Percentiles rank a stretch among this genome's conserved stretches.
These are phyloP conservation scores for Tricholauxania praeusta DNA, from an alignment of 2,888 invertebrate species.

Conservation along the genomic window DNA sequence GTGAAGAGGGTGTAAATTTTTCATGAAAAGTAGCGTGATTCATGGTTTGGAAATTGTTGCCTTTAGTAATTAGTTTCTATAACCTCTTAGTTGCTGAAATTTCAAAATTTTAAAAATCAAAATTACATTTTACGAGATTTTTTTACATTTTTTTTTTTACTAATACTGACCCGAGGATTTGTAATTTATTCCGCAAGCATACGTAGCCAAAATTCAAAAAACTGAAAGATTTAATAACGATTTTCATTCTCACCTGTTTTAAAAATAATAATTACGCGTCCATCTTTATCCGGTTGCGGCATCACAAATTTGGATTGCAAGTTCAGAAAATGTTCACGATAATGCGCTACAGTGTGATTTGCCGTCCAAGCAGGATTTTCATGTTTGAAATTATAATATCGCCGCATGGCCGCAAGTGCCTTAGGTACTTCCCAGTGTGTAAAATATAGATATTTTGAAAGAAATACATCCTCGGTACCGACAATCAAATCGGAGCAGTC, in stretches of 20 bases:
- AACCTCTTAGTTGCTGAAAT: too few species aligned
- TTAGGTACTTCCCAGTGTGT: conserved; percentile 57
- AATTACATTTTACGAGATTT: too few species aligned
- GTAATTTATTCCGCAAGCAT: too few species aligned
- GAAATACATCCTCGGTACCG: conserved; percentile 58
- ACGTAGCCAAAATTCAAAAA: too few species aligned
- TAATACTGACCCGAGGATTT: too few species aligned
- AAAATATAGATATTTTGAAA: conserved; percentile 59
- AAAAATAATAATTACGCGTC: conserved; percentile 57
- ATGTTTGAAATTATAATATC: conserved; percentile 61
- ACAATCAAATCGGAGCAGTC: conserved; percentile 55
- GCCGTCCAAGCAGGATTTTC: conserved; percentile 61
- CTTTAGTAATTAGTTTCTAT: too few species aligned
- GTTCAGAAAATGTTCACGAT: conserved; percentile 55
- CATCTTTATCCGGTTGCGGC: conserved; percentile 61
- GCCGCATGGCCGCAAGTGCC: conserved; percentile 56
- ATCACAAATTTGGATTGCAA: conserved; percentile 60
- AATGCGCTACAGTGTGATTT: conserved; percentile 57
- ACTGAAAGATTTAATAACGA: too few species aligned
- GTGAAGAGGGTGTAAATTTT: too few species aligned
- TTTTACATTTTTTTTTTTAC: too few species aligned
- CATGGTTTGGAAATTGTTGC: too few species aligned
- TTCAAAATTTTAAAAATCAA: too few species aligned
- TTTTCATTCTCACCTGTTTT: conserved; percentile 50
- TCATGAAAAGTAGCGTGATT: too few species aligned